Base-by-base conservation (phyloP, 2,888 invertebrate genomes). In the Schizotus pectinicornis region DNA sequence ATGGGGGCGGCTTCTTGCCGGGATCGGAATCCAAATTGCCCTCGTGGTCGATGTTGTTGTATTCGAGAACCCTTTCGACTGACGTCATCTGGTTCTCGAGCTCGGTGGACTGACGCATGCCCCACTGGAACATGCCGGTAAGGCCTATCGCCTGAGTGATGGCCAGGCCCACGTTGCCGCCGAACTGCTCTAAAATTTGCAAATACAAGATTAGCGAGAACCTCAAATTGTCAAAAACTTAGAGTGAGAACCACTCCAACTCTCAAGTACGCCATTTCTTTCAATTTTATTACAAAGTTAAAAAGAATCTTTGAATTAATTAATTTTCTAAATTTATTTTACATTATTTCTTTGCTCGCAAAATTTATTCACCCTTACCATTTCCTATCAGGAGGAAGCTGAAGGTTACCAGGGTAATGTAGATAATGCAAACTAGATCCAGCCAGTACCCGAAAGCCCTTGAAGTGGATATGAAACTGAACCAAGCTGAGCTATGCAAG, bases 361-460 rank as follows among this genome's bases (percentile, higher is more conserved):
- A 22, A 22, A 22, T 22, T 22, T 22, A 3, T 22, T 22, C 5
- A 5, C 6, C 64, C 71, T 62, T 82, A 83, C 84, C 82, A 74
- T 81, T 82, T 32, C 86, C 84, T 47, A 90, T 81, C 0, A 92
- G 77, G 51, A 97, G 86, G 79, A 95, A 94, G 71, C 92, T 92
- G 69, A 94, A 82, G 0, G 95, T 93, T 0, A 97, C 95, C 39
- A 92, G 77, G 0, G 88, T 86, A 57, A 98, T 92, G 79, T 95
- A 98, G 3, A 91, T 64, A 0, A 93, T 87, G 75, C 96, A 96
- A 48, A 95, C 86, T 65, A 93, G 83, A 77, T 98, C 98, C 70
- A 98, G 81, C 86, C 93, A 93, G 73, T 95, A 92, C 0, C 95
- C 97, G 74, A 98, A 95, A 67, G 98, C 96, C 60, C 97, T 88